These are phyloP conservation scores for Choristoneura fumiferana DNA, from an alignment of 1,140 invertebrate species.

Conservation along the genomic window DNA sequence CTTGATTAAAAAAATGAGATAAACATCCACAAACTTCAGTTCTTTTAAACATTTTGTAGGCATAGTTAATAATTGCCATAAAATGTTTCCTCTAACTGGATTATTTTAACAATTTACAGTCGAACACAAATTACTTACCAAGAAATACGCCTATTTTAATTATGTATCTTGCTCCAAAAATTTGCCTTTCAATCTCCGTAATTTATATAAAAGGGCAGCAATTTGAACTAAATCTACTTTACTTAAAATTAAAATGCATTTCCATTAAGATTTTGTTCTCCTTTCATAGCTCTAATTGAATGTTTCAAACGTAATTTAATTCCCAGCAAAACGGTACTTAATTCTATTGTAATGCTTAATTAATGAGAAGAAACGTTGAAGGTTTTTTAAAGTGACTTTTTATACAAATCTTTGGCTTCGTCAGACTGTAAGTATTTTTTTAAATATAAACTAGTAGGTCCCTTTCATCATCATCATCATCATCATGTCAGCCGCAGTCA, in stretches of 20 bases:
- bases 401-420: too few species aligned
- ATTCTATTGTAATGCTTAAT: background rate
- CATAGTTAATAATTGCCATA: too few species aligned
- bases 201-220: conserved; percentile 15
- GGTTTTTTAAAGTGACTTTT: too few species aligned
- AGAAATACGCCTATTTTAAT: background rate
- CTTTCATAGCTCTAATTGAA: background rate
- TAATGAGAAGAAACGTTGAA: background rate
- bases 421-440: too few species aligned
- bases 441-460: too few species aligned
- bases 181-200: background rate
- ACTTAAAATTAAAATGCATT: conserved; percentile 5
- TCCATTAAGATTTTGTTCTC: conserved; percentile 10
- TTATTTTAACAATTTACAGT: too few species aligned
- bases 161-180: background rate
- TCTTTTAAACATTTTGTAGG: too few species aligned
- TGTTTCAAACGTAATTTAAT: background rate
- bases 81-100: too few species aligned
- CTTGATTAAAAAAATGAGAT: too few species aligned
- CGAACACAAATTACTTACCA: background rate
- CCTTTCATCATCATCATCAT: too few species aligned
- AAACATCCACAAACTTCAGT: too few species aligned
- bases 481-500: too few species aligned
- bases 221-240: conserved; percentile 3
- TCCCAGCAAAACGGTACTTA: background rate